Base-by-base conservation (phyloP, 2,888 invertebrate species). In the Dascillus cervinus region DNA sequence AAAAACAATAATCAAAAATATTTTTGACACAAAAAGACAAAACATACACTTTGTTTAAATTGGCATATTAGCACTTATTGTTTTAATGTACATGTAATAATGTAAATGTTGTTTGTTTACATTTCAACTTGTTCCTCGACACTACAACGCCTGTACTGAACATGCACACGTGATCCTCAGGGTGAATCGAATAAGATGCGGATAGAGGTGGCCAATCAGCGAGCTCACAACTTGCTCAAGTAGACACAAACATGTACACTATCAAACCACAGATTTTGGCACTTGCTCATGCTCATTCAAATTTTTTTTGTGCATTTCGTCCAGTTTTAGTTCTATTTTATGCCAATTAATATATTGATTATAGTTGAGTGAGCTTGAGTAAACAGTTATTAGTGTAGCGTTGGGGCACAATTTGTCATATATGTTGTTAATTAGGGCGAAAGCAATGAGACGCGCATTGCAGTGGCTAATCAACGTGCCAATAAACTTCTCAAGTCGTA, bases 191-290 rank as follows among this genome's bases (percentile, higher is more conserved):
- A 95, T 72, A 89, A 91, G 74, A 84, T 85, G 62, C 85, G 94
- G 75, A 92, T 95, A 82, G 84, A 84, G 67, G 85, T 89, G 67
- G 95, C 95, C 64, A 96, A 96, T 73, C 88, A 92, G 72, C 82
- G 92, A 61, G 92, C 95, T 64, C 89, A 90, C 73, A 92, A 94
- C 71, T 83, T 96, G 64, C 83, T 92, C 70, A 90, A 90, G 79
- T 85, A 85, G 77, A 64, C 62, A 64, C 62, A 46, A 11, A 40
- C 40, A 41, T 41, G 47, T 17, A 53, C 51, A 56, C 51, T 50
- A 52, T 55, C 39, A 39, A 37, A 34, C 44, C 34, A 38, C 28
- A 30, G 31, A 39, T 41, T 34, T 41, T 37, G 34, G 39, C 34
- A 32, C 39, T 39, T 34, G 34, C 32, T 39, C 34, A 34, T 39